Evolutionary conservation across 2,113 vertebrate genomes (phyloP).

Genomic region (Proterorhinus semilunaris): DNA sequence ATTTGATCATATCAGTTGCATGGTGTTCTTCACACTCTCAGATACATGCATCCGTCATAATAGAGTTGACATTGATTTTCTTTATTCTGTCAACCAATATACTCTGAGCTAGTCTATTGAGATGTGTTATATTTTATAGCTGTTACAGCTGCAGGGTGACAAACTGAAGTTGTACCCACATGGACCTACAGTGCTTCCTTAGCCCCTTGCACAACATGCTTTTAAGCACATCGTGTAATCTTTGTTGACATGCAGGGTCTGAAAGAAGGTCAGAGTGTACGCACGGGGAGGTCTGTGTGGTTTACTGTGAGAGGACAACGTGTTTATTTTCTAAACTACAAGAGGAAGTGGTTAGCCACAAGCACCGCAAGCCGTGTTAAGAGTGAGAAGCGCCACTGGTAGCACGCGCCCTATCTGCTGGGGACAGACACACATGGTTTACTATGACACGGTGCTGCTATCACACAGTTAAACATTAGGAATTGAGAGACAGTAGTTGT

Average conservation of each 20-base stretch:
- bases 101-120: background rate
- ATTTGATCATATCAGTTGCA: too few relatives aligned
- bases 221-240: conserved; percentile 26
- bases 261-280: conserved; percentile 61
- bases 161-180: background rate
- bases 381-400: conserved; percentile 48
- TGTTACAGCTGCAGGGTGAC: background rate
- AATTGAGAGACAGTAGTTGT: too few relatives aligned
- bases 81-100: conserved; percentile 23
- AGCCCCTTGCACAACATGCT: conserved; percentile 7
- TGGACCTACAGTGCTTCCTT: conserved; percentile 1
- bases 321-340: conserved; percentile 76
- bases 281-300: conserved; percentile 50
- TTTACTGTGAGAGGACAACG: conserved; percentile 62
- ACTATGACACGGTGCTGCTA: background rate
- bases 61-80: conserved; percentile 28
- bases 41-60: background rate
- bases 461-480: background rate
- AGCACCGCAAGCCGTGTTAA: conserved; percentile 38
- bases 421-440: conserved; percentile 5
- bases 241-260: conserved; percentile 44
- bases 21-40: too few relatives aligned
- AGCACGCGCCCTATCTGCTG: conserved; percentile 45
- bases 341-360: conserved; percentile 72
- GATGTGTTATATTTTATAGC: background rate